Percentiles rank a stretch among this genome's conserved stretches.
These are phyloP conservation scores for Gallirallus australis DNA, from an alignment of 2,797 vertebrate species.

Conservation along the genomic window DNA sequence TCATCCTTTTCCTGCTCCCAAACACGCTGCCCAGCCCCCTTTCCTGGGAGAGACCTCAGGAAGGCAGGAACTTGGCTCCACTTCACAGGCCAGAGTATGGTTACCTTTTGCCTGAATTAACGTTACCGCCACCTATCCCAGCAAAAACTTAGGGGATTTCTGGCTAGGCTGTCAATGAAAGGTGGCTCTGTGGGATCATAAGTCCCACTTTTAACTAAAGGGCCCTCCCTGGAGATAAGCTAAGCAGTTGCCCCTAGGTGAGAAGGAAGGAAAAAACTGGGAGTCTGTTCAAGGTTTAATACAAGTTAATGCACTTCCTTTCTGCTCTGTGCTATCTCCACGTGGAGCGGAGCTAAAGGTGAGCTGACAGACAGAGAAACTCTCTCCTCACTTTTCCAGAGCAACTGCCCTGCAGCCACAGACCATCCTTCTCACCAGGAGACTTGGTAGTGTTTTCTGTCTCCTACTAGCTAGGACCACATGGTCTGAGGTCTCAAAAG, in stretches of 20 bases:
- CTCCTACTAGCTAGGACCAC: neutral
- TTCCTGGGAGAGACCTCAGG: neutral
- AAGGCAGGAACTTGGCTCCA: neutral
- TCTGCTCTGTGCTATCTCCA: neutral
- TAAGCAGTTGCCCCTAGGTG: constrained; percentile 3
- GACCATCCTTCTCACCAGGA: neutral
- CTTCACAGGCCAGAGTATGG: neutral
- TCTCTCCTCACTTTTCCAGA: neutral
- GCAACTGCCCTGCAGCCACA: neutral
- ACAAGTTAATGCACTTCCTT: neutral
- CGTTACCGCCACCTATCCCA: fast-evolving
- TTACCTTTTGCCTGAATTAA: neutral
- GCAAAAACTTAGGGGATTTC: constrained; percentile 48
- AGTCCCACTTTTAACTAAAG: constrained; percentile 13
- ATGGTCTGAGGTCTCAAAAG: neutral
- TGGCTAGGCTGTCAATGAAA: neutral
- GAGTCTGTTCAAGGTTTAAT: constrained; percentile 12
- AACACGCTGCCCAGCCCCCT: neutral
- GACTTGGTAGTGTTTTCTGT: neutral
- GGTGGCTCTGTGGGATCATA: neutral
- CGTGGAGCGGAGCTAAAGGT: neutral
- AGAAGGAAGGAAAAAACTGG: constrained; percentile 2
- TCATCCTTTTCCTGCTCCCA: neutral
- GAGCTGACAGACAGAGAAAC: constrained; percentile 4
- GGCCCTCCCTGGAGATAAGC: constrained; percentile 13